Conservation (phyloP, 2,888 invertebrate species). For the Biston betularia region DNA sequence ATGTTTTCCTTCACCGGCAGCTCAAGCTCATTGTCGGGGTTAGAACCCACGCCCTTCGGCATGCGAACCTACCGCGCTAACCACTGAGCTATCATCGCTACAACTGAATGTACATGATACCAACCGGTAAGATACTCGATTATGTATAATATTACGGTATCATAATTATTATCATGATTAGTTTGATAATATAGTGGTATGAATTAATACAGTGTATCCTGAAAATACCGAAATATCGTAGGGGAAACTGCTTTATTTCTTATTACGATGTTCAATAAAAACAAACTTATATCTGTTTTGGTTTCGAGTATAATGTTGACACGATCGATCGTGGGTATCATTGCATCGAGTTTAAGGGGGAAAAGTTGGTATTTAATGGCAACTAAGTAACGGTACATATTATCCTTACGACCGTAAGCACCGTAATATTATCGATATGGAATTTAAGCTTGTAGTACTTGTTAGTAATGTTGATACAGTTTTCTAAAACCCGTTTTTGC, state of each 20-base stretch:
- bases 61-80: no score
- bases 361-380: conserved; percentile 28
- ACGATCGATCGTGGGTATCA: not conserved
- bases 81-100: no score
- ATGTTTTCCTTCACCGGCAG: no score
- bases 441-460: conserved; percentile 22
- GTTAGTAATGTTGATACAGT: conserved; percentile 34
- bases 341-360: not conserved
- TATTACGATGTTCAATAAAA: not conserved
- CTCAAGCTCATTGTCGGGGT: no score
- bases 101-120: no score
- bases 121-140: not conserved
- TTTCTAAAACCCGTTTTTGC: conserved; percentile 36
- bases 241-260: no score
- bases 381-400: conserved; percentile 51
- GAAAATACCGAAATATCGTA: no score
- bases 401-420: conserved; percentile 51
- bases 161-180: no score
- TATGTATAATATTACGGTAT: not conserved
- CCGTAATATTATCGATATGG: conserved; percentile 52
- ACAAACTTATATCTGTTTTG: no score
- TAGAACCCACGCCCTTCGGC: no score
- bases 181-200: no score
- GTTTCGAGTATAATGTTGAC: not conserved
- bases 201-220: no score